These are phyloP conservation scores for Mesochorus sp. DNA, from an alignment of 2,888 invertebrate species.

Conservation along the genomic window DNA sequence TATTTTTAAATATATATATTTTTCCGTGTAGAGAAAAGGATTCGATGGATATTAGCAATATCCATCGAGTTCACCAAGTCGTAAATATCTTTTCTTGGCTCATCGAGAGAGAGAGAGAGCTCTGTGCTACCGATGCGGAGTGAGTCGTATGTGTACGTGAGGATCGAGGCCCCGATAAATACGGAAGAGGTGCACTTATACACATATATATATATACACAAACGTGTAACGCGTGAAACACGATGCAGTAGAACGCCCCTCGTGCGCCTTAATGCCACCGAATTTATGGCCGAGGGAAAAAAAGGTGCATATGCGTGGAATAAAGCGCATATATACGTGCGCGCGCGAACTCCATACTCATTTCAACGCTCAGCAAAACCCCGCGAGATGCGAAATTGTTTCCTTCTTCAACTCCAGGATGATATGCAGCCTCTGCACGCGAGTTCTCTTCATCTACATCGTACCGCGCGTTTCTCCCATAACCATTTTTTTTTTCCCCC, in stretches of 20 bases:
- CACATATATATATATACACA: too few species aligned
- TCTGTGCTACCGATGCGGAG: background rate
- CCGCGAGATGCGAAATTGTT: conserved; percentile 50
- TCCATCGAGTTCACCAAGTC: conserved; percentile 35
- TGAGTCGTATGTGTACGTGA: background rate
- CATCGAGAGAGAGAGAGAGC: background rate
- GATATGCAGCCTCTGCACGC: background rate
- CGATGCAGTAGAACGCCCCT: conserved; percentile 62
- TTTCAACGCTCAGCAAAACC: conserved; percentile 16
- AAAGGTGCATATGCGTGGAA: conserved; percentile 51
- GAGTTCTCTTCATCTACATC: background rate
- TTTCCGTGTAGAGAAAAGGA: too few species aligned
- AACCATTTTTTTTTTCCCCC: conserved; percentile 3
- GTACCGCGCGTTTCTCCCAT: background rate
- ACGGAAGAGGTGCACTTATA: conserved; percentile 3
- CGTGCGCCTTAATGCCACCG: conserved; percentile 65
- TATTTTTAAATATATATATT: too few species aligned
- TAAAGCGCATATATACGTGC: background rate
- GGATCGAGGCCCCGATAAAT: background rate
- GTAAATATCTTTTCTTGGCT: conserved; percentile 45
- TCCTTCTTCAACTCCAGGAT: background rate
- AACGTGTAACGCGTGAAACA: conserved; percentile 37
- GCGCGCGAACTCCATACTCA: background rate
- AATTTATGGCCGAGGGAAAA: conserved; percentile 74
- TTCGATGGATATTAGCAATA: background rate